Evolutionary conservation across 2,113 vertebrate genomes (phyloP).

Genomic region (Tursiops truncatus): DNA sequence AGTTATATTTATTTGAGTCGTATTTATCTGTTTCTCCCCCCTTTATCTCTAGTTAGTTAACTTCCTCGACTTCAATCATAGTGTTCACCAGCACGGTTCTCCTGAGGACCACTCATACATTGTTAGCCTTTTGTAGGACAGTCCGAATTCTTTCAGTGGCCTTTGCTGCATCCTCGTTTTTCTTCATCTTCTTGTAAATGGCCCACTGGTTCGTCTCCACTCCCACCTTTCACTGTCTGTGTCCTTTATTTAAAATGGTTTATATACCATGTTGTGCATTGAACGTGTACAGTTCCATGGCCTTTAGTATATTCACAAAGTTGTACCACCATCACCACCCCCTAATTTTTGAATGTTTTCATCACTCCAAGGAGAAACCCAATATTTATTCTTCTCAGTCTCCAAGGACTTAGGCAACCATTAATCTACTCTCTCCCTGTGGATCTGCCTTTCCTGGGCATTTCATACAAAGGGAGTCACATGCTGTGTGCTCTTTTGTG

Average conservation of each 20-base stretch:
- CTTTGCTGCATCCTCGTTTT: fast-evolving
- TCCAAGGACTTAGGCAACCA: not conserved
- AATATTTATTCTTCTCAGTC: too few relatives aligned
- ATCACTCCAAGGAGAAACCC: not conserved
- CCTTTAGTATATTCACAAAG: not conserved
- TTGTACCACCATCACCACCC: fast-evolving
- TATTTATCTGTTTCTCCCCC: fast-evolving
- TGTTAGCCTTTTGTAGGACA: fast-evolving
- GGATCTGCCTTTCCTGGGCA: not conserved
- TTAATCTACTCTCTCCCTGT: not conserved
- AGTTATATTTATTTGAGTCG: not conserved
- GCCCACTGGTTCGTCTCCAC: fast-evolving
- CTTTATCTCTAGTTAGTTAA: fast-evolving
- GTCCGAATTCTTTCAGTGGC: not conserved
- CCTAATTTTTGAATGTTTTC: not conserved
- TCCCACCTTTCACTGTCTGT: not conserved
- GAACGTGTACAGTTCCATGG: not conserved
- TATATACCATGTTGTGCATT: fast-evolving
- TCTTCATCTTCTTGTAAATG: not conserved
- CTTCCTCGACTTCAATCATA: fast-evolving
- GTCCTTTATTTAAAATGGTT: not conserved
- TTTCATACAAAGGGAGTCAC: not conserved
- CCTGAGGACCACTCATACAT: fast-evolving
- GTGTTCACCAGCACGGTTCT: not conserved
- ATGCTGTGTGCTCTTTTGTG: not conserved